Base-by-base conservation (phyloP, 2,888 invertebrate genomes). In the Pecten maximus region DNA sequence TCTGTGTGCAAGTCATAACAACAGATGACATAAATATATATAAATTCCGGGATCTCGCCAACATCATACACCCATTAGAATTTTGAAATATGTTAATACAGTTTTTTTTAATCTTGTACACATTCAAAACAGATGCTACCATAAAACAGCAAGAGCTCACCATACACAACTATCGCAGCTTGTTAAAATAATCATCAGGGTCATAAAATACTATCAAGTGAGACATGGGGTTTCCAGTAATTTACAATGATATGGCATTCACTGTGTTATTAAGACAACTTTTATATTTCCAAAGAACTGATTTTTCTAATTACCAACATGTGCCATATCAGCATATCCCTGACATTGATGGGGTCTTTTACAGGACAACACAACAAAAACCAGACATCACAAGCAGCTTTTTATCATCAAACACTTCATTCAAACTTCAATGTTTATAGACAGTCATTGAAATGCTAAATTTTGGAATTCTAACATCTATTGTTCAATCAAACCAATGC, bases 1-100 rank as follows among this genome's bases (percentile, higher is more conserved):
- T 90, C 87, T 90, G 89, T 90, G 89, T 88, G 54, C 54, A 74
- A 74, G 28, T 74, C 74, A 74, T 35, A 74, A 28, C 35, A 35
- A 28, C 74, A 74, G 74, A 74, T 74, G 74, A 74, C 35, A 54
- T 54, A 74, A 35, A 74, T 74, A 74, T 12, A 74, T 35, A 74
- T 28, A 74, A 74, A 74, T 74, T 35, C 35, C 0, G 74, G 74
- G 35, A 74, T 74, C 28, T 74, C 74, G 74, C 74, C 74, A 74
- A 28, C 74, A 74, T 74, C 74, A 35, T 35, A 74, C 74, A 74
- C 74, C 74, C 74, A 35, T 12, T 74, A 28, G 28, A 74, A 28
- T 74, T 74, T 74, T 35, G 74, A 74, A 74, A 74, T 74, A 74
- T 74, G 74, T 74, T 74, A 15, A 15, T 35, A 35, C 10, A 3